Conservation (phyloP, 2,797 vertebrate species). For the Lycodopsis pacificus region DNA sequence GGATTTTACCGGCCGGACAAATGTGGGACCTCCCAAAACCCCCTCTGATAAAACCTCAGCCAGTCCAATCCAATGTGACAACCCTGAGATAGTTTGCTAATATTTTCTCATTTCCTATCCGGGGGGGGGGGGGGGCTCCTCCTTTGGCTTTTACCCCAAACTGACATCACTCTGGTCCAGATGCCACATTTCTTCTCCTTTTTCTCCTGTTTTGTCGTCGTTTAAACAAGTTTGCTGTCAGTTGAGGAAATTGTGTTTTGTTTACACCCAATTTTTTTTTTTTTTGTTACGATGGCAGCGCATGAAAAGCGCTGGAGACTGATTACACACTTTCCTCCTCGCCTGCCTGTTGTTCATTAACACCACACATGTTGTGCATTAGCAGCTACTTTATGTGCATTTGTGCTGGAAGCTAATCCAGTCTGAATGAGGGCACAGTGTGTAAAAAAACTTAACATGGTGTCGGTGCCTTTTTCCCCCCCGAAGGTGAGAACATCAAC, state of each 20-base stretch:
- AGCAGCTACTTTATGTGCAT: constrained; percentile 47
- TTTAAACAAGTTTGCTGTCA: constrained; percentile 61
- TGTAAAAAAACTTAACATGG: constrained; percentile 37
- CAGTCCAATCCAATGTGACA: constrained; percentile 44
- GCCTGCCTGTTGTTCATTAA: constrained; percentile 68
- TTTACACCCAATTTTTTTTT: constrained; percentile 49
- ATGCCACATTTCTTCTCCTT: constrained; percentile 41
- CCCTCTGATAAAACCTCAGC: constrained; percentile 39
- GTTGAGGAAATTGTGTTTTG: constrained; percentile 53
- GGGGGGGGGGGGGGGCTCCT: background rate
- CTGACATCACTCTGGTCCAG: constrained; percentile 54
- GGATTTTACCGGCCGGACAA: constrained; percentile 37
- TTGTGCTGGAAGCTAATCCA: constrained; percentile 38
- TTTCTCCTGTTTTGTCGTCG: constrained; percentile 29
- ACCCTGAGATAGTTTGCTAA: constrained; percentile 60
- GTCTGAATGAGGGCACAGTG: constrained; percentile 29
- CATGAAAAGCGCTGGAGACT: constrained; percentile 51
- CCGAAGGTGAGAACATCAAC: constrained; percentile 64
- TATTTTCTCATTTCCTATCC: constrained; percentile 48
- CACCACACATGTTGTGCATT: constrained; percentile 67
- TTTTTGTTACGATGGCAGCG: constrained; percentile 36
- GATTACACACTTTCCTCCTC: constrained; percentile 48
- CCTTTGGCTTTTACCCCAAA: constrained; percentile 30
- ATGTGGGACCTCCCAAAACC: constrained; percentile 52
- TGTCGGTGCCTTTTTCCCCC: constrained; percentile 11